These are phyloP conservation scores for Periplaneta americana DNA, from an alignment of 1,140 invertebrate genomes.

Conservation along the genomic window DNA sequence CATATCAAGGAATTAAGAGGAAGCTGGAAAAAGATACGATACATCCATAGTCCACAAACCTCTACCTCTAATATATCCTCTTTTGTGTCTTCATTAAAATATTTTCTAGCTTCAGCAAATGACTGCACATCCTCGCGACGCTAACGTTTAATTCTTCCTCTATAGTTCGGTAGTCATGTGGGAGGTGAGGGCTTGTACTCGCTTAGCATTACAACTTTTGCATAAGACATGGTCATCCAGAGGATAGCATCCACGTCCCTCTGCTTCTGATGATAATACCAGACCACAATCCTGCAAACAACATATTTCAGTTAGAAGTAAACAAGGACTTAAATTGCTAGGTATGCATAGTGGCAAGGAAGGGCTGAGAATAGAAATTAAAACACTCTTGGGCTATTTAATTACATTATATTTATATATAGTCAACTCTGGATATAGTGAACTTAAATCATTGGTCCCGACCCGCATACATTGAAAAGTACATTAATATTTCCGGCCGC, in stretches of 20 bases:
- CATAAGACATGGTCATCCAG: conserved; percentile 95
- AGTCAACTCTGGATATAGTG: too few species aligned
- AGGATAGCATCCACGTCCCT: conserved; percentile 94
- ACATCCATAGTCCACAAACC: neutral
- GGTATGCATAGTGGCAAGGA: too few species aligned
- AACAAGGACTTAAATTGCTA: too few species aligned
- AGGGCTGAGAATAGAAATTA: too few species aligned
- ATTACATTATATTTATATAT: too few species aligned
- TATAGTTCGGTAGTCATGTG: conserved; percentile 76
- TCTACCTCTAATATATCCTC: neutral
- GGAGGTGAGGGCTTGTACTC: conserved; percentile 78
- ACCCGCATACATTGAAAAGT: too few species aligned
- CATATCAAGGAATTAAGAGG: too few species aligned
- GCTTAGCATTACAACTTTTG: conserved; percentile 92
- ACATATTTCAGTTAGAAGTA: conserved; percentile 4
- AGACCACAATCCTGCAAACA: conserved; percentile 80
- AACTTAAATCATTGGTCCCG: too few species aligned
- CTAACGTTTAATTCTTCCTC: conserved; percentile 24
- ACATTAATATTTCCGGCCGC: too few species aligned
- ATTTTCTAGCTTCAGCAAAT: neutral
- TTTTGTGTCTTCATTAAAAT: neutral
- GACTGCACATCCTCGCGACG: neutral
- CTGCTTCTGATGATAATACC: conserved; percentile 85
- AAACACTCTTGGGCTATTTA: too few species aligned
- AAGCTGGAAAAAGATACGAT: neutral